A percentile compares a stretch with the other conserved stretches of the same genome.
Conservation (phyloP, 2,888 invertebrate species). For the Caenorhabditis becei region DNA sequence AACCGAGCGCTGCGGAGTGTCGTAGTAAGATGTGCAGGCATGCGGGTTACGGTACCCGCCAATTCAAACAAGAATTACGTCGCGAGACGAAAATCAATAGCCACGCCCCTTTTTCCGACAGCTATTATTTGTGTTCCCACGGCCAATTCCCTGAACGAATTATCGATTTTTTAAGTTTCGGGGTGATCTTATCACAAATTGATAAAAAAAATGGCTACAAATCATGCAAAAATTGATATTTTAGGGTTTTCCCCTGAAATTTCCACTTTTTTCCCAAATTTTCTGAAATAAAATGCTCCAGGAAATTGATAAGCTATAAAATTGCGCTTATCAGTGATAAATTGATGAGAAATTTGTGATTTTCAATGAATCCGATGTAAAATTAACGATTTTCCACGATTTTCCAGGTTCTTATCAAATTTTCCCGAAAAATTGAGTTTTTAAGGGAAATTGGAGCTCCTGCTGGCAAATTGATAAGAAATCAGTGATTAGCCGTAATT, state of each 20-base stretch:
- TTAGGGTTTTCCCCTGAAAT: neutral
- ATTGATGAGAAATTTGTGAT: too few relatives aligned
- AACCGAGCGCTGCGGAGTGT: constrained; percentile 41
- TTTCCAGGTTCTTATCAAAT: too few relatives aligned
- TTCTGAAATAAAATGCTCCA: too few relatives aligned
- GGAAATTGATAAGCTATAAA: too few relatives aligned
- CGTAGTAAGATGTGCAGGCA: constrained; percentile 55
- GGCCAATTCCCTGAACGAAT: neutral
- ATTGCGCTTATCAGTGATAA: too few relatives aligned
- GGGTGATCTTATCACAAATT: neutral
- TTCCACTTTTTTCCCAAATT: too few relatives aligned
- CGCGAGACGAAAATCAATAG: constrained; percentile 29
- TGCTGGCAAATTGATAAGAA: too few relatives aligned
- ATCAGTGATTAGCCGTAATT: too few relatives aligned
- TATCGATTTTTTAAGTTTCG: neutral
- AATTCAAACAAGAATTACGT: constrained; percentile 40
- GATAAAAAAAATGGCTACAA: neutral
- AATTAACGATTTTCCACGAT: too few relatives aligned
- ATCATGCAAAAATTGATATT: neutral
- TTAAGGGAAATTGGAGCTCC: too few relatives aligned
- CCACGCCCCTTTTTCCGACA: constrained; percentile 28
- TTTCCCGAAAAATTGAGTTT: too few relatives aligned
- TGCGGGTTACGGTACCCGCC: constrained; percentile 42
- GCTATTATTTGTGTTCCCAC: constrained; percentile 40
- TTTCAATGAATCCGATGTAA: too few relatives aligned